Evolutionary conservation across 2,113 vertebrate species (phyloP), one percentile per base, ranked within the genome.

Genomic region (Calyptomena viridis): DNA sequence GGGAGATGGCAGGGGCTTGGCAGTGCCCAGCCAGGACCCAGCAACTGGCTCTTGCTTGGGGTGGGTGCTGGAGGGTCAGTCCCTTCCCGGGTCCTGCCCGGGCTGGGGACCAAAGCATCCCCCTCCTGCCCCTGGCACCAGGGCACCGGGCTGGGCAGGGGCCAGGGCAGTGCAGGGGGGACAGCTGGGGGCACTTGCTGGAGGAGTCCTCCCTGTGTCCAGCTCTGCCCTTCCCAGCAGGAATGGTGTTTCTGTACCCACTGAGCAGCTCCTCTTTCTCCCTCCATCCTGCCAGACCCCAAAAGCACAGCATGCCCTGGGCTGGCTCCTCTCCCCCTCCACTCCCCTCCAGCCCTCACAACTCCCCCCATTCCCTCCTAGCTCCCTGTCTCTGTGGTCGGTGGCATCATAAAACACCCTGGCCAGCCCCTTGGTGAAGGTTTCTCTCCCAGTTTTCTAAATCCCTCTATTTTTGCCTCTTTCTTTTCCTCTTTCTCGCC

Each of bases 11-110:
- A n/a, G 24, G 49, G 25, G 55, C 16, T 52, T 9, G 44, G 9
- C 59, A 50, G 69, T 24, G 69, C 40, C 59, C 6, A 1, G 27
- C 21, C 64, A 72, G 63, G 72, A 22, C 14, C 13, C 39, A 19
- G 39, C 0, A 3, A 4, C 8, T 2, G 0, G 30, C 42, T 66
- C 39, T 6, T 1, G 8, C n/a, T n/a, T n/a, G n/a, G 44, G 25
- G 69, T 0, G 11, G 13, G 49, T 53, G 37, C 6, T 25, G 1
- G 3, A 37, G 56, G n/a, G 16, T 47, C 9, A 2, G 16, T 46
- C 33, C 62, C 21, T 37, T 53, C 20, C 50, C 1, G 0, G 12
- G 12, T 39, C 67, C 72, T 68, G 56, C 55, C 55, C 3, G 5
- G 37, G 9, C 18, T 20, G 82, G 46, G 78, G 21, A 22, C 24